Base-by-base conservation (phyloP, 1,140 invertebrate species). In the Pseudomyrmex flavicornis region DNA sequence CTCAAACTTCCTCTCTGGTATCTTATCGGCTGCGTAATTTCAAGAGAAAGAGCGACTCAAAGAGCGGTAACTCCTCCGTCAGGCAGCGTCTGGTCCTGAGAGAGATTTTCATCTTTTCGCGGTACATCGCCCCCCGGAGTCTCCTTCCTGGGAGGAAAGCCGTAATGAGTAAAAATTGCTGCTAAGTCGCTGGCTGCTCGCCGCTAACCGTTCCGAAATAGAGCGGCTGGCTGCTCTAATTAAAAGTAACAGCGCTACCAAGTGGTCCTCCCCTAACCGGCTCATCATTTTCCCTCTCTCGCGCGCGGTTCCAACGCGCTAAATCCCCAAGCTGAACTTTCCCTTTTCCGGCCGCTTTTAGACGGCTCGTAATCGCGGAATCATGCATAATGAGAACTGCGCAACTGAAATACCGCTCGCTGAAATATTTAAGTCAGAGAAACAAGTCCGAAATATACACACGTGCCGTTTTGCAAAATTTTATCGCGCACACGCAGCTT, bases 151-250 rank as follows among this genome's bases (percentile, higher is more conserved):
- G 15, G 48, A 13, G 5, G 26, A 26, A 26, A 35, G 35, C 59
- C 59, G 76, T 91, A 91, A 91, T 89, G 88, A 87, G 88, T 88
- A 91, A 91, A 91, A 91, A 91, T 91, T 85, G 84, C 85, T 82
- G 84, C 75, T 88, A 90, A 91, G 90, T 86, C 84, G 83, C 44
- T 83, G 52, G 63, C 63, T 54, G 56, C 66, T 62, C 74, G 58
- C 26, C 26, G 26, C 84, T 89, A 88, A 91, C 82, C 68, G 77
- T 76, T 69, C 56, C 61, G 84, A 90, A 87, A 90, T 90, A 91
- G 69, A 88, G 63, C 75, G 83, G 66, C 61, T 77, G 70, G 79
- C 48, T 74, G 76, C 54, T 77, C 85, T 91, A 91, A 91, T 91
- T 91, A 91, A 91, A 91, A 91, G 90, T 91, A 90, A 91, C 82